Evolutionary conservation across 1,140 invertebrate species (phyloP), one percentile per base, ranked within the genome.

Genomic region (Microplitis demolitor): DNA sequence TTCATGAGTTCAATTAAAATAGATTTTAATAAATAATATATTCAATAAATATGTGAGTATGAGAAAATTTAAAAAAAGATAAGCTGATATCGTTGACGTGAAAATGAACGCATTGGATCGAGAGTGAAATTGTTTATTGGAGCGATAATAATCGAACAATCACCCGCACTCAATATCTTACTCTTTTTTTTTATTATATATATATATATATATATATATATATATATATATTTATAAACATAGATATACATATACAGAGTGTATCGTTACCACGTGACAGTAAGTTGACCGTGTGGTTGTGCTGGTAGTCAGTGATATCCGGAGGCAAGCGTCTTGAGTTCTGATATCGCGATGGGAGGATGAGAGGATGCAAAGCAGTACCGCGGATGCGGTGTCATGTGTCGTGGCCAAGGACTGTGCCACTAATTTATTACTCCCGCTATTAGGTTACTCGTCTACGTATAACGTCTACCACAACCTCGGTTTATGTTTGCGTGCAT

Each of bases 81-180:
- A 31, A 14, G 39, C 39, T 9, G 39, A 62, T 24, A 58, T 37
- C 37, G 34, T 62, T 63, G 37, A 14, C 11, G 24, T 24, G 31
- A 45, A 60, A 70, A 62, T 33, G 31, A 37, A 60, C 56, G 35
- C 24, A 16, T 14, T 51, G 58, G 24, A 60, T 50, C 58, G 58
- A 70, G 37, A 50, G 37, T 50, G 39, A 64, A 63, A 71, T 71
- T 71, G 69, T 71, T 71, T 71, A 63, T 71, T 71, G 45, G 61
- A 71, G 69, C 69, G 60, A 51, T 54, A 53, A 71, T 71, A 71
- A 71, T 71, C 69, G 69, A 72, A 66, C 70, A 9, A 72, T 72
- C 50, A 54, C 50, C 69, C 33, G 9, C 14, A 16, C 56, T n/a
- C 45, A 24, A 13, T 63, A 39, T 33, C 31, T 14, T 31, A 62